These are phyloP conservation scores for Tethea ocularis DNA, from an alignment of 2,888 invertebrate genomes.

Conservation along the genomic window DNA sequence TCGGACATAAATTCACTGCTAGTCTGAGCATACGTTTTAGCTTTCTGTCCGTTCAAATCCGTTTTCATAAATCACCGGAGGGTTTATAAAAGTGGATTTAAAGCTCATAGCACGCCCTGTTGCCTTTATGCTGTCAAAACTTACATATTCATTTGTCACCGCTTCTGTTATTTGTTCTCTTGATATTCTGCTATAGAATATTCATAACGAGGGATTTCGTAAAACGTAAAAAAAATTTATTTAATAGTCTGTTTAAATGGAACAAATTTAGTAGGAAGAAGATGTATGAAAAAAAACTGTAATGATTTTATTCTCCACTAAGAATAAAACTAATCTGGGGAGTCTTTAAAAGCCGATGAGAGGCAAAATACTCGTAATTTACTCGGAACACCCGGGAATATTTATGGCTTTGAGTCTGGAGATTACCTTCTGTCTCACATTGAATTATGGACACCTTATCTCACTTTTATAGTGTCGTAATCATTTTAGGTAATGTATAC, in stretches of 20 bases:
- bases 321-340: neutral
- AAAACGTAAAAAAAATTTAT: no score
- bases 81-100: slow-evolving; percentile 1
- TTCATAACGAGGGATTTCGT: neutral
- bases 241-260: no score
- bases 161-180: neutral
- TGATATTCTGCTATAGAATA: neutral
- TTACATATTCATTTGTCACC: neutral
- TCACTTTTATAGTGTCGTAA: slow-evolving; percentile 40
- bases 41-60: neutral
- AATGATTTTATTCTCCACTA: neutral
- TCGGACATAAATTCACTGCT: no score
- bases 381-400: slow-evolving; percentile 24
- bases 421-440: slow-evolving; percentile 42
- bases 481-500: slow-evolving; percentile 28
- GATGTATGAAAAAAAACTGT: neutral
- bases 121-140: slow-evolving; percentile 4
- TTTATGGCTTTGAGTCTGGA: slow-evolving; percentile 31
- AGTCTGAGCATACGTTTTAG: neutral
- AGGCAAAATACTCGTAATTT: slow-evolving; percentile 23
- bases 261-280: neutral
- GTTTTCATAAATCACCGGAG: neutral
- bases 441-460: slow-evolving; percentile 41
- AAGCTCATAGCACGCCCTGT: slow-evolving; percentile 2
- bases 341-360: slow-evolving; percentile 5